A percentile compares a stretch with the other conserved stretches of the same genome.
Conservation (phyloP, 2,113 vertebrate species). For the Podilymbus podiceps region DNA sequence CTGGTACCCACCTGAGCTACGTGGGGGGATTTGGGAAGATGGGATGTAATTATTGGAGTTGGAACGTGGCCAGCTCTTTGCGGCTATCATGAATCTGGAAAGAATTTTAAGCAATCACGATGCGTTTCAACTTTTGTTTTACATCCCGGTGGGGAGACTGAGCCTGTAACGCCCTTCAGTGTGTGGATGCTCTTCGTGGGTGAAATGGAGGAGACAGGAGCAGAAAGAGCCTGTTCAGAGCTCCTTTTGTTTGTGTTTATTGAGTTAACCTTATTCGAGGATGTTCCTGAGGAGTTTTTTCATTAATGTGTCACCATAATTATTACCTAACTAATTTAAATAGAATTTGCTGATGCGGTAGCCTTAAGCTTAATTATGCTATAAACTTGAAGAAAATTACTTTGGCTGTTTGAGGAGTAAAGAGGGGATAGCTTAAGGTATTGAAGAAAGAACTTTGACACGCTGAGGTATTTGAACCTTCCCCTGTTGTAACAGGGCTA, state of each 20-base stretch:
- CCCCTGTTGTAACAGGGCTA: no score
- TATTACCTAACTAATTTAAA: neutral
- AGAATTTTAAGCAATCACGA: neutral
- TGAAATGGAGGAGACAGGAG: neutral
- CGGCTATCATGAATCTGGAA: neutral
- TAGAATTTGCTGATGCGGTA: neutral
- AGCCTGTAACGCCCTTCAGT: neutral
- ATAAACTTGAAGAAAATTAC: neutral
- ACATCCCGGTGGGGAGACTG: fast-evolving
- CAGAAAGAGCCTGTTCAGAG: neutral
- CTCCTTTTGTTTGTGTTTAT: neutral
- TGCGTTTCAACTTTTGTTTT: neutral
- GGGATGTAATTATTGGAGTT: neutral
- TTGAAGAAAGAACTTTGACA: neutral
- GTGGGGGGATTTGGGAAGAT: fast-evolving
- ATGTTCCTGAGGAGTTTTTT: neutral
- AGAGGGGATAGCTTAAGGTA: neutral
- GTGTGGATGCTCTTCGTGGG: neutral
- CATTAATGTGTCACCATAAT: neutral
- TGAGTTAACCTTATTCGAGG: neutral
- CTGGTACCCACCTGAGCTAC: neutral
- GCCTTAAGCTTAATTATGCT: neutral
- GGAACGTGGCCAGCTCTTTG: neutral
- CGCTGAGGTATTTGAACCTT: neutral
- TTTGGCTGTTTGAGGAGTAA: neutral